Conservation (phyloP, 2,888 invertebrate genomes). For the Gordius sp. region DNA sequence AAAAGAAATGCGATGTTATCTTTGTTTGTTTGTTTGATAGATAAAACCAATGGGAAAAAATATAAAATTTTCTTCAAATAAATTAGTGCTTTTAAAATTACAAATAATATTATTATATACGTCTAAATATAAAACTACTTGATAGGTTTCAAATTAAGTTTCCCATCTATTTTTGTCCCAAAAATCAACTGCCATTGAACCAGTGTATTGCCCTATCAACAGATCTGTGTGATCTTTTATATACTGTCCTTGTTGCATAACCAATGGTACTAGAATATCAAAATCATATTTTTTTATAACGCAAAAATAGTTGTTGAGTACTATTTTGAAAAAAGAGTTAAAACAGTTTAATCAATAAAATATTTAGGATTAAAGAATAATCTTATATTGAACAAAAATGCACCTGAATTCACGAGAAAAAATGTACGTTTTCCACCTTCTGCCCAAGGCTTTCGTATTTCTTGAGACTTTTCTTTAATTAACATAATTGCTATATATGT, state of each 20-base stretch:
- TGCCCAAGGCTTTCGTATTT: constrained; percentile 34
- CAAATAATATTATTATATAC: too few relatives aligned
- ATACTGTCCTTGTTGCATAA: constrained; percentile 6
- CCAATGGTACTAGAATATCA: constrained; percentile 7
- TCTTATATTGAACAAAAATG: too few relatives aligned
- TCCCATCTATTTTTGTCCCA: constrained; percentile 37
- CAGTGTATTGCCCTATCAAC: constrained; percentile 40
- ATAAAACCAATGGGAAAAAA: too few relatives aligned
- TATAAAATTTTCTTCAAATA: too few relatives aligned
- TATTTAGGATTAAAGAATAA: too few relatives aligned
- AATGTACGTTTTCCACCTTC: constrained; percentile 31
- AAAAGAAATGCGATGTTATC: too few relatives aligned
- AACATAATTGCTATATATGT: constrained; percentile 67
- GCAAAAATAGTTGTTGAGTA: too few relatives aligned
- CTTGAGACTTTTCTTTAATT: constrained; percentile 49
- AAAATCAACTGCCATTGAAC: constrained; percentile 45
- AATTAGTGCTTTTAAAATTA: too few relatives aligned
- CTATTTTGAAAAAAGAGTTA: too few relatives aligned
- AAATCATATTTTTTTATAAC: constrained; percentile 15
- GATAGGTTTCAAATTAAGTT: constrained; percentile 30
- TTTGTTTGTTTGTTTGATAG: too few relatives aligned
- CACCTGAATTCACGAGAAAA: constrained; percentile 30
- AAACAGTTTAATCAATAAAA: too few relatives aligned
- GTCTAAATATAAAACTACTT: too few relatives aligned
- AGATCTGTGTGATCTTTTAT: constrained; percentile 31